A percentile compares a stretch with the other conserved stretches of the same genome.
These are phyloP conservation scores for Diorhabda carinulata DNA, from an alignment of 1,140 invertebrate genomes.

Conservation along the genomic window DNA sequence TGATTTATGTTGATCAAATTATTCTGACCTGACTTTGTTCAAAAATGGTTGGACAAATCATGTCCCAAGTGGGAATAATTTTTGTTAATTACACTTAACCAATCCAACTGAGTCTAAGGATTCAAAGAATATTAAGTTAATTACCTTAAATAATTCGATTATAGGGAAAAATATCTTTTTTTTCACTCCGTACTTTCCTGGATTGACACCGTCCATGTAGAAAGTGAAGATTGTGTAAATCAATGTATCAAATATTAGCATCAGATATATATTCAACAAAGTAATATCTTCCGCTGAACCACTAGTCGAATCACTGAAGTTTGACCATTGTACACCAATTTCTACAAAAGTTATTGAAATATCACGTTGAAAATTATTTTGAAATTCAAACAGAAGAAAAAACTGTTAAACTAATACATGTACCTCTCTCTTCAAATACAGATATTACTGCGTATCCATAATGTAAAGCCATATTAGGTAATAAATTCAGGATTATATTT, in stretches of 20 bases:
- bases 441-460: constrained; percentile 40
- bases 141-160: constrained; percentile 8
- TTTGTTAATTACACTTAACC: too few relatives aligned
- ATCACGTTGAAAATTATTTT: too few relatives aligned
- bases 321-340: constrained; percentile 36
- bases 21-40: too few relatives aligned
- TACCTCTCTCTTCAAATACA: constrained; percentile 42
- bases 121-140: too few relatives aligned
- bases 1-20: too few relatives aligned
- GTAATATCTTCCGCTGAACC: constrained; percentile 31
- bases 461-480: constrained; percentile 41
- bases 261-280: constrained; percentile 36
- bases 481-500: constrained; percentile 31
- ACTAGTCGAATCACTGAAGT: constrained; percentile 33
- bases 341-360: constrained; percentile 20
- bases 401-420: not conserved
- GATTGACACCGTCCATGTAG: constrained; percentile 40
- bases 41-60: too few relatives aligned
- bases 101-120: too few relatives aligned
- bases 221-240: constrained; percentile 37
- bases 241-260: constrained; percentile 38
- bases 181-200: constrained; percentile 42
- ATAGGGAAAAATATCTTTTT: constrained; percentile 39
- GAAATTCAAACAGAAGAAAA: not conserved
- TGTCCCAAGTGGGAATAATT: too few relatives aligned